A percentile compares a stretch with the other conserved stretches of the same genome.
Conservation (phyloP, 2,888 invertebrate species). For the Caenorhabditis drosophilae region DNA sequence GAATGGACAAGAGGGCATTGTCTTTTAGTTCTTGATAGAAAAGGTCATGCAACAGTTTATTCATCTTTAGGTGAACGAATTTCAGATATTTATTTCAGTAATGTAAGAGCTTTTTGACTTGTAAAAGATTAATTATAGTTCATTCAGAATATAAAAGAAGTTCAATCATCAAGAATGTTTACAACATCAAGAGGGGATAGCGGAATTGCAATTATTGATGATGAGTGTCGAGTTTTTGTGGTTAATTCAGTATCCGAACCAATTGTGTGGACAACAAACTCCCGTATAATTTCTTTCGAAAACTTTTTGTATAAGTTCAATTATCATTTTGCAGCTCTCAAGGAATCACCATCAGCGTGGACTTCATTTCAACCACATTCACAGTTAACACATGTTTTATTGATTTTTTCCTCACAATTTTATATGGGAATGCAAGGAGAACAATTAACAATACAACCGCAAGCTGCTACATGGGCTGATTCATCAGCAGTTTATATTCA, state of each 20-base stretch:
- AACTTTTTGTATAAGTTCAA: too few species aligned
- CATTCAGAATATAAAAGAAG: slow-evolving; percentile 11
- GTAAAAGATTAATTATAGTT: neutral
- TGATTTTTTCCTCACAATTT: slow-evolving; percentile 40
- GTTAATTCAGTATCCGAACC: slow-evolving; percentile 52
- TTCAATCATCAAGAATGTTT: slow-evolving; percentile 22
- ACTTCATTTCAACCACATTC: slow-evolving; percentile 40
- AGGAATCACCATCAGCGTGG: slow-evolving; percentile 45
- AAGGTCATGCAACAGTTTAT: slow-evolving; percentile 33
- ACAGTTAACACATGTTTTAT: slow-evolving; percentile 42
- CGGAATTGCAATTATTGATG: slow-evolving; percentile 52
- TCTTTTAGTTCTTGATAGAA: slow-evolving; percentile 31
- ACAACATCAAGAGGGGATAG: slow-evolving; percentile 38
- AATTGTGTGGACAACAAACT: slow-evolving; percentile 47
- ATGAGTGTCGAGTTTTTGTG: slow-evolving; percentile 42
- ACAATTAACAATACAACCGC: slow-evolving; percentile 21
- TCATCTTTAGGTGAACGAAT: slow-evolving; percentile 38
- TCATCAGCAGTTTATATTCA: slow-evolving; percentile 16
- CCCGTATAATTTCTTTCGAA: slow-evolving; percentile 14
- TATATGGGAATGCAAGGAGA: slow-evolving; percentile 50
- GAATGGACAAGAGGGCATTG: slow-evolving; percentile 52
- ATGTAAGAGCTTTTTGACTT: slow-evolving; percentile 9
- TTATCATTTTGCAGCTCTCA: slow-evolving; percentile 13
- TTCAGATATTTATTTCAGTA: slow-evolving; percentile 30
- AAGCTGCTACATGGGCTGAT: slow-evolving; percentile 31